phyloP scores from a whole-genome alignment of 2,113 vertebrate genomes.

The Gymnorhina tibicen region DNA sequence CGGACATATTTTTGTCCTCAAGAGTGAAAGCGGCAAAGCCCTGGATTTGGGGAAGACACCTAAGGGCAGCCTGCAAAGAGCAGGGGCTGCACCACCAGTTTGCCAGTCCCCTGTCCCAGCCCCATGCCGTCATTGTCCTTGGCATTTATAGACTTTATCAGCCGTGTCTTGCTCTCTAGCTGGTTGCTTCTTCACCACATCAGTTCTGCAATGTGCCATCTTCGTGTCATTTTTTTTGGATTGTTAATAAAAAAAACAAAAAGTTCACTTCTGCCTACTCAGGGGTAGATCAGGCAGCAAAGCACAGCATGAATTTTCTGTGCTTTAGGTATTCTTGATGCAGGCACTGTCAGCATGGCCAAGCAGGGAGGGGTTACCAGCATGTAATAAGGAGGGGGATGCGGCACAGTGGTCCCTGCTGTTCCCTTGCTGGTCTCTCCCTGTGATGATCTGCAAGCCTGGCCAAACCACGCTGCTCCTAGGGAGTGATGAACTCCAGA shows the following conservation, averaged over 20 bases:
- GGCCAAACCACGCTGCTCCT: neutral
- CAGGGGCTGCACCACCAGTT: neutral
- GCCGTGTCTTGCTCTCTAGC: neutral
- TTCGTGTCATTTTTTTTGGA: fast-evolving
- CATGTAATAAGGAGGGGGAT: neutral
- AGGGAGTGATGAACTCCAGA: neutral
- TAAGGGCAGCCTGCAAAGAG: neutral
- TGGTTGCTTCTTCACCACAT: neutral
- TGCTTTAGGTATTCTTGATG: neutral
- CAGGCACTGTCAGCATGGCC: neutral
- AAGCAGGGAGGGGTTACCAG: neutral
- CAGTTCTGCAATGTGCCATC: neutral
- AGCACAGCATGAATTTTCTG: neutral
- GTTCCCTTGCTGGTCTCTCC: neutral
- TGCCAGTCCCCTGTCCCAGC: neutral
- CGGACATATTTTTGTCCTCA: neutral
- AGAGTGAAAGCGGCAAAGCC: neutral
- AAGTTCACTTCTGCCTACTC: neutral
- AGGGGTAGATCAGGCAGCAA: neutral
- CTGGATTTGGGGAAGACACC: neutral
- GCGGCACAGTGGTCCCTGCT: neutral
- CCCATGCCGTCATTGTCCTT: neutral
- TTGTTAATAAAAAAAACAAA: neutral
- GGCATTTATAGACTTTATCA: neutral
- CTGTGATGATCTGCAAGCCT: neutral